Conservation (phyloP, 2,113 vertebrate genomes). For the Lagopus muta region DNA sequence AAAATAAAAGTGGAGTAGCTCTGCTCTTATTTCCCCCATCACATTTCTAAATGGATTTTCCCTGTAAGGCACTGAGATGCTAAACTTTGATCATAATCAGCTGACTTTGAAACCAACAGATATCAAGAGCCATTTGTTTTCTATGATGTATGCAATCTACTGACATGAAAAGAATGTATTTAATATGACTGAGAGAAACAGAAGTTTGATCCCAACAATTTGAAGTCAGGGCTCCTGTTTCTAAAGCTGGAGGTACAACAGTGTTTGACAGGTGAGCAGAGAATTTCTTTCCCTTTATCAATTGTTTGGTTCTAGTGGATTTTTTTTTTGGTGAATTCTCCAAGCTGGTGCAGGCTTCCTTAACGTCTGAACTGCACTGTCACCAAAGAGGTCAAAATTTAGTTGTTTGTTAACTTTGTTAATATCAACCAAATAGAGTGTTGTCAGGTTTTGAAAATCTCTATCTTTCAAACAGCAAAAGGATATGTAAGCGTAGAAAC, state of each 20-base stretch:
- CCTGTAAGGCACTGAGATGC: constrained; percentile 11
- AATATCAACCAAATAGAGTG: not conserved
- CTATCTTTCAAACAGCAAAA: not conserved
- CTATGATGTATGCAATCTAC: constrained; percentile 10
- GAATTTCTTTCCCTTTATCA: not conserved
- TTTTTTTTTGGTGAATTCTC: not conserved
- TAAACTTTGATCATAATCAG: constrained; percentile 47
- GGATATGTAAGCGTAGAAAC: not conserved
- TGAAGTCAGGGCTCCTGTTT: not conserved
- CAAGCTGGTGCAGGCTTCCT: not conserved
- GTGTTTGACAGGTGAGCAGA: not conserved
- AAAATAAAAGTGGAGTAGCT: constrained; percentile 11
- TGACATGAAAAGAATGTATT: constrained; percentile 19
- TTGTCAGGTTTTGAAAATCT: not conserved
- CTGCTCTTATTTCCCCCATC: not conserved
- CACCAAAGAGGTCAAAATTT: not conserved
- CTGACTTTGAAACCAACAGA: constrained; percentile 30
- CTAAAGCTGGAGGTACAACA: not conserved
- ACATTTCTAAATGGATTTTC: constrained; percentile 50
- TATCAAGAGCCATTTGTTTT: constrained; percentile 33
- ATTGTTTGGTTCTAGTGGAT: not conserved
- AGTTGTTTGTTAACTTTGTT: not conserved
- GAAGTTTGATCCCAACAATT: constrained; percentile 20
- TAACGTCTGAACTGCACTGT: rapidly evolving
- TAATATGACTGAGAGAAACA: constrained; percentile 19